These are phyloP conservation scores for Bibio marci DNA, from an alignment of 2,888 invertebrate species.

Conservation along the genomic window DNA sequence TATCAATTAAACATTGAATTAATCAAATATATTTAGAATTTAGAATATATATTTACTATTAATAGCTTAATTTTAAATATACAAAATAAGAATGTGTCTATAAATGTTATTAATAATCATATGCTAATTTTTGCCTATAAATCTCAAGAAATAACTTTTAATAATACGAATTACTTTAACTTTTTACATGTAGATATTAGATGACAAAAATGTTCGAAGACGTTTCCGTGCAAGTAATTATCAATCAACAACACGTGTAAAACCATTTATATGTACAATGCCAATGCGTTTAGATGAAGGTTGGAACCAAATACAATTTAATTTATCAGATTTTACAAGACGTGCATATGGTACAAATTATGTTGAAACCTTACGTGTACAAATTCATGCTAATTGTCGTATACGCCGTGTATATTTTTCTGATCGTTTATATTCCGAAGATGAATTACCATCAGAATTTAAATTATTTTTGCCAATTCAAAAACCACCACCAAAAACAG, in stretches of 20 bases:
- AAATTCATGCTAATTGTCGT: constrained; percentile 92
- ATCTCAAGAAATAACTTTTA: too few relatives aligned
- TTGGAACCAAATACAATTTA: constrained; percentile 93
- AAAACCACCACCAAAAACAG: constrained; percentile 31
- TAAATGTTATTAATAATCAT: too few relatives aligned
- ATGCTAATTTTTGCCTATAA: too few relatives aligned
- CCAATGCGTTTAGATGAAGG: constrained; percentile 88
- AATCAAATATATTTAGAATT: too few relatives aligned
- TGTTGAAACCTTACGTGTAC: constrained; percentile 76
- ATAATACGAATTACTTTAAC: neutral
- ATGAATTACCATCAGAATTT: constrained; percentile 88
- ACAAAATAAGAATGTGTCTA: constrained; percentile 17
- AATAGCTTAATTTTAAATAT: constrained; percentile 7
- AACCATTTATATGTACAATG: constrained; percentile 97
- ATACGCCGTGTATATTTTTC: constrained; percentile 79
- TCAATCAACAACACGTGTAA: constrained; percentile 83
- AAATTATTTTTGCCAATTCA: constrained; percentile 89
- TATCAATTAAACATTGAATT: too few relatives aligned
- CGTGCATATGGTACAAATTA: constrained; percentile 94
- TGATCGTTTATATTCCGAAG: constrained; percentile 84
- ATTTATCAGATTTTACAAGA: constrained; percentile 83
- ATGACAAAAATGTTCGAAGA: constrained; percentile 84
- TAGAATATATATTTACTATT: too few relatives aligned
- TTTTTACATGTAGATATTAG: constrained; percentile 52
- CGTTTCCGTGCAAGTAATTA: constrained; percentile 86